Percentiles rank a stretch among this genome's conserved stretches.
Conservation (phyloP, 2,113 vertebrate genomes). For the Symphodus melops region DNA sequence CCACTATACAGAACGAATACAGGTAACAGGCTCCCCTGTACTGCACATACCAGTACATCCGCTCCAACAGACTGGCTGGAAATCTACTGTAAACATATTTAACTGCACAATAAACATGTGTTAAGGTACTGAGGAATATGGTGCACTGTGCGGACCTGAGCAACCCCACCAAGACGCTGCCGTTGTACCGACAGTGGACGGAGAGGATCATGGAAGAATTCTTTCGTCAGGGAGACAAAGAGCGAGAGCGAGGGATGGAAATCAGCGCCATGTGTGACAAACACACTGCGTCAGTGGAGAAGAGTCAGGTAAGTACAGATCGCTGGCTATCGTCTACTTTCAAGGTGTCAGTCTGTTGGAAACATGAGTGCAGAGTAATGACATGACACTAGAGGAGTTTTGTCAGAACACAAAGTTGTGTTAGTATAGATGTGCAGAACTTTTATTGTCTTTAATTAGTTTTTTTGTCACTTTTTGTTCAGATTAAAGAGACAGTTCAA, state of each 20-base stretch:
- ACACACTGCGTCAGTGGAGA: constrained; percentile 90
- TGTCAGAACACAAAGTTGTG: no score
- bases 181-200: constrained; percentile 89
- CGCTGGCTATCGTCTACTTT: not conserved
- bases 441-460: no score
- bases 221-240: constrained; percentile 89
- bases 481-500: no score
- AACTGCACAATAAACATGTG: not conserved
- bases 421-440: no score
- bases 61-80: not conserved
- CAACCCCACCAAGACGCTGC: constrained; percentile 90
- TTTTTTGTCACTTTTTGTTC: no score
- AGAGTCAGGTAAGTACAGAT: constrained; percentile 85
- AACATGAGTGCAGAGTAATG: not conserved
- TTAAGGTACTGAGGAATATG: constrained; percentile 91
- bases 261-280: constrained; percentile 95
- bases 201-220: constrained; percentile 93
- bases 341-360: not conserved
- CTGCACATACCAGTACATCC: not conserved
- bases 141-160: constrained; percentile 94
- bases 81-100: not conserved
- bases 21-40: constrained; percentile 75
- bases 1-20: constrained; percentile 90
- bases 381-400: not conserved
- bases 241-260: constrained; percentile 90